phyloP scores from a whole-genome alignment of 2,113 vertebrate genomes.

The Myrmecophaga tridactyla region DNA sequence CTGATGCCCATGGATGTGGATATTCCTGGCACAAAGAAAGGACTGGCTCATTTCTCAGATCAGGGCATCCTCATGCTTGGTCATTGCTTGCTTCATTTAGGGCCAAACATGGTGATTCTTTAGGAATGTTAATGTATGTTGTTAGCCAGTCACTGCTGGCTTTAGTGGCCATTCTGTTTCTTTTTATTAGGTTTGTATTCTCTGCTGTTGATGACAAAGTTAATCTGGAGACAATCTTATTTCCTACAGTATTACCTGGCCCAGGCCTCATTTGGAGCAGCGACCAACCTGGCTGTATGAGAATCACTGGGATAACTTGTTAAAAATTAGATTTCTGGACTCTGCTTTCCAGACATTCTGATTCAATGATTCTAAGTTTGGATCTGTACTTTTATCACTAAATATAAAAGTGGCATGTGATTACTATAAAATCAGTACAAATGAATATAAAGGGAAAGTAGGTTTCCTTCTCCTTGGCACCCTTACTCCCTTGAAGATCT shows the following conservation, averaged over 20 bases:
- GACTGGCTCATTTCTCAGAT: background rate
- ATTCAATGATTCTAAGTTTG: background rate
- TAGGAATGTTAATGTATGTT: background rate
- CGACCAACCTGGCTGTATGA: background rate
- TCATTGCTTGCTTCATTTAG: background rate
- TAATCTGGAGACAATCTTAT: background rate
- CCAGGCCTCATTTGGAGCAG: background rate
- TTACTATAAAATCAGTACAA: background rate
- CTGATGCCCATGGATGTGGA: background rate
- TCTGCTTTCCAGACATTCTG: background rate
- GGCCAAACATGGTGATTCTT: background rate
- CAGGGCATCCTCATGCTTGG: background rate
- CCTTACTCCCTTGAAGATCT: background rate
- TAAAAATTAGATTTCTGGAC: background rate
- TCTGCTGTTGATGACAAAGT: background rate
- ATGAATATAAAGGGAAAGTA: background rate
- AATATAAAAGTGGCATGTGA: background rate
- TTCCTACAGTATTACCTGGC: background rate
- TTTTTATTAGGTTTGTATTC: background rate
- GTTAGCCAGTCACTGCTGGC: background rate
- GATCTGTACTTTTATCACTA: background rate
- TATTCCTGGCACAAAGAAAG: background rate
- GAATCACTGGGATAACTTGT: background rate
- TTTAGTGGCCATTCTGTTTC: background rate
- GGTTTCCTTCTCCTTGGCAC: background rate